Conservation (phyloP, 1,140 invertebrate genomes). For the Drosophila micromelanica region DNA sequence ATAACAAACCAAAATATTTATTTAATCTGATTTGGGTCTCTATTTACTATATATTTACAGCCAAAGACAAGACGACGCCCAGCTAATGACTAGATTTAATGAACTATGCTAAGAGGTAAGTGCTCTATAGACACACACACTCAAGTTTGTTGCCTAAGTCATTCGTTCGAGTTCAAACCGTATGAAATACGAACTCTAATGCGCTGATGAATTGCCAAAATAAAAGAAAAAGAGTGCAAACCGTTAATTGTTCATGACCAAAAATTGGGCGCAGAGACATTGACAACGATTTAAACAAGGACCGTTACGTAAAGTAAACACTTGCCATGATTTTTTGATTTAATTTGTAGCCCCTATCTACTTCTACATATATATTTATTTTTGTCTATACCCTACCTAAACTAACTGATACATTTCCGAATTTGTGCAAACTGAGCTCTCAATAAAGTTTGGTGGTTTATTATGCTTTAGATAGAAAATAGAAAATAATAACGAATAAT, state of each 20-base stretch:
- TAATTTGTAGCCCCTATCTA: conserved; percentile 6
- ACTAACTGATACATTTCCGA: too few species aligned
- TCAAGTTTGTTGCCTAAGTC: conserved; percentile 51
- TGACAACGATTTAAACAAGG: conserved; percentile 55
- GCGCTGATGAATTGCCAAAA: conserved; percentile 40
- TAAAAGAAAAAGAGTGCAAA: conserved; percentile 25
- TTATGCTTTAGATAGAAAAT: too few species aligned
- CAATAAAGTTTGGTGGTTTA: too few species aligned
- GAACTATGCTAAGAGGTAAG: conserved; percentile 41
- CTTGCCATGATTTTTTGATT: conserved; percentile 20
- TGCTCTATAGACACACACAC: conserved; percentile 1
- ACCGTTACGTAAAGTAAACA: conserved; percentile 70
- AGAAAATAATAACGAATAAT: too few species aligned
- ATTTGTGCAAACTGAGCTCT: too few species aligned
- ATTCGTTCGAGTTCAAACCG: conserved; percentile 35
- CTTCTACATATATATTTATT: not conserved
- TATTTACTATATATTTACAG: conserved; percentile 30
- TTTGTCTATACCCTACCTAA: too few species aligned
- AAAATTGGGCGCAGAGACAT: conserved; percentile 28
- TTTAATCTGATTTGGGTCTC: conserved; percentile 16
- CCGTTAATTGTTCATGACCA: conserved; percentile 44
- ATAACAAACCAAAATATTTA: conserved; percentile 7
- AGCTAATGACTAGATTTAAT: conserved; percentile 30
- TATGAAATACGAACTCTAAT: conserved; percentile 11
- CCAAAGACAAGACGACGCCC: conserved; percentile 36